phyloP scores from a whole-genome alignment of 2,113 vertebrate genomes.

The Boulengeromyrus knoepffleri region DNA sequence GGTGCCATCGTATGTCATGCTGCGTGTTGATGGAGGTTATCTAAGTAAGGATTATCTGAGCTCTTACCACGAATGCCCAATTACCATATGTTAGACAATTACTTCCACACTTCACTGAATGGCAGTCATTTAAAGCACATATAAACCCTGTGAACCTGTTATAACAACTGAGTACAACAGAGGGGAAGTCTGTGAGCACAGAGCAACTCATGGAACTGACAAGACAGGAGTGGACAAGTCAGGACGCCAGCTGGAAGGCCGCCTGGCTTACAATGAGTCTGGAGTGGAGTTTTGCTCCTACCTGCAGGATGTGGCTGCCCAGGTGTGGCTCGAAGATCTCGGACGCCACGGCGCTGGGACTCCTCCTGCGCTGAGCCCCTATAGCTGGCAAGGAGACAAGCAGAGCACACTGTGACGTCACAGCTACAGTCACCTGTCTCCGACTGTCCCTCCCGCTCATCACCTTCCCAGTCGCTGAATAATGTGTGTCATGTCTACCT shows the following conservation, averaged over 20 bases:
- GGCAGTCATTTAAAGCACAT: slow-evolving; percentile 12
- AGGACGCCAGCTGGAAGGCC: too few relatives aligned
- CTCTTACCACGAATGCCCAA: neutral
- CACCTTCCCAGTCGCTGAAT: neutral
- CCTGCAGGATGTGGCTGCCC: slow-evolving; percentile 98
- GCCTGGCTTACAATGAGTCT: neutral
- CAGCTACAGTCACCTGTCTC: neutral
- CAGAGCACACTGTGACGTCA: neutral
- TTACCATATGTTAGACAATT: slow-evolving; percentile 20
- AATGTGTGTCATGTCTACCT: neutral
- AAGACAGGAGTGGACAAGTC: neutral
- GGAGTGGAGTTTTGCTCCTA: slow-evolving; percentile 47
- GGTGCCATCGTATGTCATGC: neutral
- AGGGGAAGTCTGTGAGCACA: neutral
- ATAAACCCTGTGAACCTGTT: neutral
- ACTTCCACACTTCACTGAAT: slow-evolving; percentile 11
- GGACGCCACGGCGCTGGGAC: slow-evolving; percentile 75
- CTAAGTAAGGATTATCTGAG: slow-evolving; percentile 12
- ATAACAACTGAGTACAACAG: neutral
- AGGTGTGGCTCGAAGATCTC: slow-evolving; percentile 97
- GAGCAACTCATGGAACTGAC: neutral
- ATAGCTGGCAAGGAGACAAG: slow-evolving; percentile 71
- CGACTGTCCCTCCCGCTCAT: neutral
- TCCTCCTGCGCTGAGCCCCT: slow-evolving; percentile 89
- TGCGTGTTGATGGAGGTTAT: neutral